Evolutionary conservation across 1,140 invertebrate species (phyloP).

Genomic region (Hyposmocoma kahamanoa): DNA sequence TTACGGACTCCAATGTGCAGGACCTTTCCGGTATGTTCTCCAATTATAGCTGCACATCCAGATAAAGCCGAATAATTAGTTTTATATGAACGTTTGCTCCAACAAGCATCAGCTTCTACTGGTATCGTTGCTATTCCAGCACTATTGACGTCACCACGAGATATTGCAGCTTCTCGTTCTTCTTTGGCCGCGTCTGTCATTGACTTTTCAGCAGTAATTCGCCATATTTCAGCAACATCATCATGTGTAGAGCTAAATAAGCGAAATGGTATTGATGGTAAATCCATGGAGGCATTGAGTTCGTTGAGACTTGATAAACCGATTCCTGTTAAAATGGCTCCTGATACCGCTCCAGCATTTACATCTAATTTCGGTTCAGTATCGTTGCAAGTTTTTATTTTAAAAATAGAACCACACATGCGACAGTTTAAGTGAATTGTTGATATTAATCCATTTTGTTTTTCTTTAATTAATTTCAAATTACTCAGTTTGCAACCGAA

Average conservation of each 20-base stretch:
- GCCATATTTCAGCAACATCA: slow-evolving; percentile 12
- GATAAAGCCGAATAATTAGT: slow-evolving; percentile 29
- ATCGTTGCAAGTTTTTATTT: too few relatives aligned
- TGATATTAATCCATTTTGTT: too few relatives aligned
- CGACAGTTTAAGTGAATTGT: too few relatives aligned
- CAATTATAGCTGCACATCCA: slow-evolving; percentile 31
- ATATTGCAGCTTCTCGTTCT: slow-evolving; percentile 28
- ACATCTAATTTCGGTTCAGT: too few relatives aligned
- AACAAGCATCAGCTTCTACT: slow-evolving; percentile 40
- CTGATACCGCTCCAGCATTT: too few relatives aligned
- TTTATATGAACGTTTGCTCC: slow-evolving; percentile 30
- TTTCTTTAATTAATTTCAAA: too few relatives aligned
- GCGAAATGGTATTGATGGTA: too few relatives aligned
- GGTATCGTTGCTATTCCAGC: slow-evolving; percentile 40
- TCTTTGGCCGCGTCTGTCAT: slow-evolving; percentile 27
- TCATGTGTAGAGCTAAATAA: background rate
- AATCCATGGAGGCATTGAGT: too few relatives aligned
- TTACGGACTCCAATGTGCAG: slow-evolving; percentile 32
- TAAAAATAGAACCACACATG: too few relatives aligned
- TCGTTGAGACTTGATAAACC: too few relatives aligned
- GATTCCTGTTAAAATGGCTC: too few relatives aligned
- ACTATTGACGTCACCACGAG: slow-evolving; percentile 31
- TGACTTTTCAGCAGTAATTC: slow-evolving; percentile 10
- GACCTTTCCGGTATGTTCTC: slow-evolving; percentile 21
- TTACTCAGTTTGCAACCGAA: too few relatives aligned